Evolutionary conservation across 2,888 invertebrate genomes (phyloP).

Genomic region (Heteromyza rotundicornis): DNA sequence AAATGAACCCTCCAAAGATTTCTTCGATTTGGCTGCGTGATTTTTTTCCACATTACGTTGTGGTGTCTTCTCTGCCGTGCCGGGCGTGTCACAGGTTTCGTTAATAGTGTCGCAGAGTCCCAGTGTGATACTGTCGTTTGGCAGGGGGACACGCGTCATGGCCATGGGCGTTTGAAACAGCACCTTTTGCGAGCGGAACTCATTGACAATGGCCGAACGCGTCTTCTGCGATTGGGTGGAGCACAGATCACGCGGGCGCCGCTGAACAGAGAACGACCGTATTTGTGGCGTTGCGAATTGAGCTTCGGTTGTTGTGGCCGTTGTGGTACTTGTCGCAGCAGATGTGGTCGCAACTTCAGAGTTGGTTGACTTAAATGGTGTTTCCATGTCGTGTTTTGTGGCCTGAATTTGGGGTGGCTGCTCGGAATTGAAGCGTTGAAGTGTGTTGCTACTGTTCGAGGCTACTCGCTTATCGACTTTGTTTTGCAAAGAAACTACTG

Average conservation of each 20-base stretch:
- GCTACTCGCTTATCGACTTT: background rate
- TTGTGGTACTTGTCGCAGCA: slow-evolving; percentile 1
- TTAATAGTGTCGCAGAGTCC: slow-evolving; percentile 56
- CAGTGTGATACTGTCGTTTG: slow-evolving; percentile 53
- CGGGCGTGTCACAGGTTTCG: slow-evolving; percentile 40
- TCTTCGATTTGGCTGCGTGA: slow-evolving; percentile 41
- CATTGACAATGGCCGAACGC: slow-evolving; percentile 46
- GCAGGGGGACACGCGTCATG: slow-evolving; percentile 49
- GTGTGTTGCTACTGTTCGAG: slow-evolving; percentile 8
- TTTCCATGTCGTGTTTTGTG: slow-evolving; percentile 33
- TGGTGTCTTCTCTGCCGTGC: slow-evolving; percentile 37
- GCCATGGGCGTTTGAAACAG: slow-evolving; percentile 62
- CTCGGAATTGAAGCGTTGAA: slow-evolving; percentile 17
- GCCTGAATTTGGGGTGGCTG: slow-evolving; percentile 3
- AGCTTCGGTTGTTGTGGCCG: slow-evolving; percentile 29
- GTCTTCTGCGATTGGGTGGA: slow-evolving; percentile 43
- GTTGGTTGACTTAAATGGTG: slow-evolving; percentile 33
- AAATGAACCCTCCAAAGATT: slow-evolving; percentile 45
- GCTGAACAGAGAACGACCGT: slow-evolving; percentile 40
- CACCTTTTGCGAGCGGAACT: slow-evolving; percentile 59
- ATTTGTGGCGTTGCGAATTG: slow-evolving; percentile 59
- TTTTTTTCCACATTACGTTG: slow-evolving; percentile 13
- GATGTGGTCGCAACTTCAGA: too few species aligned
- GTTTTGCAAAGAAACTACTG: too few species aligned
- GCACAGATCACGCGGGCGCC: slow-evolving; percentile 41